Conservation (phyloP, 2,113 vertebrate species). For the Nicator chloris region DNA sequence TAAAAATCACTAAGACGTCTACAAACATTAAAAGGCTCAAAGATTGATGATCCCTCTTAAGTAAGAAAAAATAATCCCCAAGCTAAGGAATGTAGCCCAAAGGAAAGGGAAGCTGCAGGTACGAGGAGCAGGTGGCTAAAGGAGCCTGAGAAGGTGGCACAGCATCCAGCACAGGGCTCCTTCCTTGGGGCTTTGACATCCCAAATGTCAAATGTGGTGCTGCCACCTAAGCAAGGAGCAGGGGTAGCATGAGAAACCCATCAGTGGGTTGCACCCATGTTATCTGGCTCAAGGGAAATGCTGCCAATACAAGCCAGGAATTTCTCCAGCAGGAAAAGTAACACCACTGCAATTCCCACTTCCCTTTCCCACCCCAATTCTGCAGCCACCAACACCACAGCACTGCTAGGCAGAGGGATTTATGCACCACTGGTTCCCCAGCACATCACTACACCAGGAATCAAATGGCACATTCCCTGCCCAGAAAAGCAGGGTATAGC, state of each 20-base stretch:
- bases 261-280: fast-evolving
- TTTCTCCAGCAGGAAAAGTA: background rate
- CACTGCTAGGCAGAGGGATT: background rate
- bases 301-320: background rate
- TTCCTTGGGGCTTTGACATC: background rate
- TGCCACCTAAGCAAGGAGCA: background rate
- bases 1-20: background rate
- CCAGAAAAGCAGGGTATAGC: background rate
- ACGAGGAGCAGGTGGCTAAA: background rate
- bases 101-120: background rate
- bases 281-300: background rate
- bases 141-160: background rate
- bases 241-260: background rate
- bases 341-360: background rate
- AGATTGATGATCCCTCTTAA: background rate
- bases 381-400: background rate
- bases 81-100: background rate
- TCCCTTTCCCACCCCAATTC: background rate
- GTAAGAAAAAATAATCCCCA: background rate
- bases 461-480: background rate
- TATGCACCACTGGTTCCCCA: background rate
- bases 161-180: no score
- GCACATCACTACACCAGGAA: background rate
- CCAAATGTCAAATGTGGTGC: background rate
- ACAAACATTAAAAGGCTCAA: background rate